Evolutionary conservation across 2,888 invertebrate genomes (phyloP), one percentile per base, ranked within the genome.

Genomic region (Merodon equestris): DNA sequence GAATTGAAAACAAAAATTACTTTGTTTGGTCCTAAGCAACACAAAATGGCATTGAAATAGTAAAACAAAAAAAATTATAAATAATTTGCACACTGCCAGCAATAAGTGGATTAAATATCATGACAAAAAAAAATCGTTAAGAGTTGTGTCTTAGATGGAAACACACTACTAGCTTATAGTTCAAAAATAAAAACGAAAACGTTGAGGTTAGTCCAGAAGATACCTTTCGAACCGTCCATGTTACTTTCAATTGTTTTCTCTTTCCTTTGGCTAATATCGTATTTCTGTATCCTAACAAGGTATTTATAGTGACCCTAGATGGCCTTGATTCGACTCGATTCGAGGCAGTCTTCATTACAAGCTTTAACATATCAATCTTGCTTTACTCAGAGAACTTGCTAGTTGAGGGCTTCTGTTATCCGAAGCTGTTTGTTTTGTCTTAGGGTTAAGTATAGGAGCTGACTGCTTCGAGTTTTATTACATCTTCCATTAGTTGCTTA

Each of bases 21-120:
- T 57, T 40, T 56, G 17, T 9, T 34, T 38, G 7, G 27, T 54
- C 13, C 50, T 9, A 13, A 3, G 9, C 40, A 44, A 18, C 40
- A 19, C 9, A 51, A 36, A 42, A 18, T 61, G 70, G 48, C 53
- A 70, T 17, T 56, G 38, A 72, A 57, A 67, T 34, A 13, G 15
- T 10, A 0, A 51, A 42, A 45, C 34, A 9, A 36, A 34, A 42
- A 38, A 17, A 51, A 44, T 36, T 57, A 54, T 79, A 68, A 53
- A 72, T 72, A 74, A 79, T 79, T 79, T 74, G 74, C 79, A 74
- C 79, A 79, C 79, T 79, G 79, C 79, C 79, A 79, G 68, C 63
- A 74, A 63, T 68, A 74, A 68, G 68, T 74, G 79, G 74, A 74
- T 73, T 57, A 63, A 47, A 50, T 45, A 51, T n/a, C n/a, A 61